A percentile compares a stretch with the other conserved stretches of the same genome.
These are phyloP conservation scores for Fistularia tabacaria DNA, from an alignment of 2,797 vertebrate genomes.

Conservation along the genomic window DNA sequence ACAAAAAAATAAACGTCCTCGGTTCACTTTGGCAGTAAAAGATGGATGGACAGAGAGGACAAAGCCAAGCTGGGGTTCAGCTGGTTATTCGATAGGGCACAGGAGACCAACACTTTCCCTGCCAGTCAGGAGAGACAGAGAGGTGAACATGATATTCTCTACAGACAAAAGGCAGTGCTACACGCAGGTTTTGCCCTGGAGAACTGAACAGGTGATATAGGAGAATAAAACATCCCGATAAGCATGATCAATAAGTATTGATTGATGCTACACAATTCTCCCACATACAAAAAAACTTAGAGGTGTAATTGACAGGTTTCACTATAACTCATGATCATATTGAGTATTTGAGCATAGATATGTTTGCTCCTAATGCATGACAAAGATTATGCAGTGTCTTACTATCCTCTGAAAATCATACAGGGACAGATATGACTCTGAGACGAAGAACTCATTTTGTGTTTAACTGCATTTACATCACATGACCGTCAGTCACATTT, in stretches of 20 bases:
- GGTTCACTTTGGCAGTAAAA: not conserved
- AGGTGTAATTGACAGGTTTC: no score
- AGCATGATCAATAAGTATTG: no score
- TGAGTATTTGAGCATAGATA: no score
- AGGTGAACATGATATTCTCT: conserved; percentile 24
- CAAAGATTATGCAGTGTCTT: no score
- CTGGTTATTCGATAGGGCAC: conserved; percentile 22
- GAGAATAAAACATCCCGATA: no score
- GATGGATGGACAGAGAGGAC: conserved; percentile 4
- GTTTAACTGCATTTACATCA: conserved; percentile 30
- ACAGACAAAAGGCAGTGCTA: conserved; percentile 33
- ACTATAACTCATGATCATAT: no score
- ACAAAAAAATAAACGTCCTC: not conserved
- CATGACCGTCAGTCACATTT: conserved; percentile 28
- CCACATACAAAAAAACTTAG: no score
- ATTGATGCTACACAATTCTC: no score
- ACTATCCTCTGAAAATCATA: not conserved
- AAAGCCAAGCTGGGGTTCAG: conserved; percentile 20
- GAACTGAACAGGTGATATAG: no score
- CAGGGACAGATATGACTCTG: conserved; percentile 13
- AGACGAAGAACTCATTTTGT: conserved; percentile 16
- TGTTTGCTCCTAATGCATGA: no score
- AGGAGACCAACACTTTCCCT: conserved; percentile 18
- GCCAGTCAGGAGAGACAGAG: conserved; percentile 2
- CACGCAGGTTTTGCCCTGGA: not conserved